These are phyloP conservation scores for Salvelinus namaycush DNA, from an alignment of 2,113 vertebrate species.

Conservation along the genomic window DNA sequence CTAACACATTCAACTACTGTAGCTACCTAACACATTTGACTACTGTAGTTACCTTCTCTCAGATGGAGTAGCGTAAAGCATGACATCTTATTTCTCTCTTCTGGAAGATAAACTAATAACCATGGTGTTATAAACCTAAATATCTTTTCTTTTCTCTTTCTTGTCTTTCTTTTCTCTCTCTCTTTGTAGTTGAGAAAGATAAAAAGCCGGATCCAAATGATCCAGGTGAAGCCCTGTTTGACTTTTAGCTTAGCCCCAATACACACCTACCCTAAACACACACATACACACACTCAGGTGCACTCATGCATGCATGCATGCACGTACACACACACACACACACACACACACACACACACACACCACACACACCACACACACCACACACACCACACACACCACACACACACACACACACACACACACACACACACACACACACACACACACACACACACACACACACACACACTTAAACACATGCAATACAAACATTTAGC, in stretches of 20 bases:
- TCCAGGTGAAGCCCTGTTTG: slow-evolving; percentile 98
- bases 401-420: too few species aligned
- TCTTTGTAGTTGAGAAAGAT: slow-evolving; percentile 92
- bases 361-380: too few species aligned
- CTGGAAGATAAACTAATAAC: slow-evolving; percentile 33
- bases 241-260: slow-evolving; percentile 82
- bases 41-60: neutral
- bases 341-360: neutral
- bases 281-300: slow-evolving; percentile 8
- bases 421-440: too few species aligned
- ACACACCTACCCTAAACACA: slow-evolving; percentile 37
- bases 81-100: slow-evolving; percentile 12
- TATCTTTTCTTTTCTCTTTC: slow-evolving; percentile 87
- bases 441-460: too few species aligned
- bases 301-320: slow-evolving; percentile 3
- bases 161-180: slow-evolving; percentile 77
- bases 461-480: too few species aligned
- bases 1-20: too few species aligned
- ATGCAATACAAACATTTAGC: neutral
- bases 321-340: slow-evolving; percentile 12
- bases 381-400: too few species aligned
- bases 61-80: slow-evolving; percentile 48
- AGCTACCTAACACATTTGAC: too few species aligned
- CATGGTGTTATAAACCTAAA: slow-evolving; percentile 81
- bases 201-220: slow-evolving; percentile 92